Base-by-base conservation (phyloP, 2,113 vertebrate species). In the Ageneiosus marmoratus region DNA sequence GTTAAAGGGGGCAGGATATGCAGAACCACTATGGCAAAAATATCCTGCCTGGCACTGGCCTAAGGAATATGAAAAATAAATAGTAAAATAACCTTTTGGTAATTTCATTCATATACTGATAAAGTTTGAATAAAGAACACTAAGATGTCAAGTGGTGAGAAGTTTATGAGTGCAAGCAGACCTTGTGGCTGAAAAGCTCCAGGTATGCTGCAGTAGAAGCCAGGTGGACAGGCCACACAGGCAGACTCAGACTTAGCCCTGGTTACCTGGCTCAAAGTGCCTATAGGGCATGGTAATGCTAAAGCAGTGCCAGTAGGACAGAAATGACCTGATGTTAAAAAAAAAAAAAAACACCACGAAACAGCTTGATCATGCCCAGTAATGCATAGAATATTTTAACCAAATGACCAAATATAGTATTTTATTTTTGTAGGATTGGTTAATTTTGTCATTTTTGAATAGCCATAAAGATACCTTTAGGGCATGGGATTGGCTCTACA, bases 11-110 rank as follows among this genome's bases (percentile, higher is more conserved):
- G 93, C 87, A 18, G 94, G 91, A 58, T 91, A 91, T 0, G 83
- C 75, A 29, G 96, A 96, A 11, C 95, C 96, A 78, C 94, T 93
- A n/a, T 94, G 90, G 16, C 96, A 99, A 89, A 95, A 96, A 92
- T 93, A 96, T 9, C 97, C 96, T 27, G 95, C 89, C 15, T 93
- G 92, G 86, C 97, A 98, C 6, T 73, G 89, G 44, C 96, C 97
- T 98, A 78, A 20, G 69, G 8, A 32, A 79, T 0, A 75, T 9
- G n/a, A 29, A 44, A 37, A 74, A 82, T 77, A 46, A 87, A 51
- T 24, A 29, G 48, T 41, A 58, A 70, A 41, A n/a, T 48, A 77
- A 34, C 53, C 72, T 50, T 34, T 32, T 16, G 41, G 15, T 18
- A 37, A 65, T 41, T 12, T 50, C n/a, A 60, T 37, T 50, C 7